These are phyloP conservation scores for Axis porcinus DNA, from an alignment of 2,113 vertebrate genomes.

Conservation along the genomic window DNA sequence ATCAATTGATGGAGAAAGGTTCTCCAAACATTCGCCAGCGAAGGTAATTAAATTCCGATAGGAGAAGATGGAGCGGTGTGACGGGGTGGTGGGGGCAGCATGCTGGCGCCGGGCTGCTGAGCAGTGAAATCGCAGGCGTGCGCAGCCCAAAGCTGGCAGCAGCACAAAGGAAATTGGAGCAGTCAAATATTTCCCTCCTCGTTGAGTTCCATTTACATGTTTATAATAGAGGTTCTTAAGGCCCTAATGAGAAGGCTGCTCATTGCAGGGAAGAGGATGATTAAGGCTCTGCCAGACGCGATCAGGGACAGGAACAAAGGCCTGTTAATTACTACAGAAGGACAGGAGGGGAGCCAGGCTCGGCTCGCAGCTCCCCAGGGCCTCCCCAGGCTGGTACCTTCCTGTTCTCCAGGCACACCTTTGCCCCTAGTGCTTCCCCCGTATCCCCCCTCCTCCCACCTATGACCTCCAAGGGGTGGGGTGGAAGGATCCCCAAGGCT, in stretches of 20 bases:
- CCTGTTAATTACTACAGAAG: slow-evolving; percentile 78
- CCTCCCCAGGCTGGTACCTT: neutral
- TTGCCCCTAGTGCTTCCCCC: neutral
- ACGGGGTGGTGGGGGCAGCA: slow-evolving; percentile 1
- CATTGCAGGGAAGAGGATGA: slow-evolving; percentile 78
- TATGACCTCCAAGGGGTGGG: neutral
- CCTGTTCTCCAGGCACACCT: neutral
- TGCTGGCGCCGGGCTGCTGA: slow-evolving; percentile 62
- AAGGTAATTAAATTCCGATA: slow-evolving; percentile 68
- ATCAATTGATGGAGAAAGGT: slow-evolving; percentile 51
- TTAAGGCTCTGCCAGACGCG: slow-evolving; percentile 75
- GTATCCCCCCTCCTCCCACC: neutral
- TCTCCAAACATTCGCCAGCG: slow-evolving; percentile 43
- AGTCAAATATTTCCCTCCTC: slow-evolving; percentile 83
- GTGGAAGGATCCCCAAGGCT: neutral
- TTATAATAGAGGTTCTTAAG: slow-evolving; percentile 82
- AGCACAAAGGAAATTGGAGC: slow-evolving; percentile 82
- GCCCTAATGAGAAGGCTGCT: slow-evolving; percentile 82
- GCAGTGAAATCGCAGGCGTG: slow-evolving; percentile 46
- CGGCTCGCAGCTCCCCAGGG: neutral
- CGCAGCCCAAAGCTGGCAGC: slow-evolving; percentile 70
- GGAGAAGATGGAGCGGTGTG: slow-evolving; percentile 60
- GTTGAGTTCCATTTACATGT: slow-evolving; percentile 82
- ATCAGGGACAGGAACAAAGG: slow-evolving; percentile 74
- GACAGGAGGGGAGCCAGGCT: slow-evolving; percentile 41